Percentiles rank a stretch among this genome's conserved stretches.
Conservation (phyloP, 2,797 vertebrate species). For the Cyclura pinguis region DNA sequence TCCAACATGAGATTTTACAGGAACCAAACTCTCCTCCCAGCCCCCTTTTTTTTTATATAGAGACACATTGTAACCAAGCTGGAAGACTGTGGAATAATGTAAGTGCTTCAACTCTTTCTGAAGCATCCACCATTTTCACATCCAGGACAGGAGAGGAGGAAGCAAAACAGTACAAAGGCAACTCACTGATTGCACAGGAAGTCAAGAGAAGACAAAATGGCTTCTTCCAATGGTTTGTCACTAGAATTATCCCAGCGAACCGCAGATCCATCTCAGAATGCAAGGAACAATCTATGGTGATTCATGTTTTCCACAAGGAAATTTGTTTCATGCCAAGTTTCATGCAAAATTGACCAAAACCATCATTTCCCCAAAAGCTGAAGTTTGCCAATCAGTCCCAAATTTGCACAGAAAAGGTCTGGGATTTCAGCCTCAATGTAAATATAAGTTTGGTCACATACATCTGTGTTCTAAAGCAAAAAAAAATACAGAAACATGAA, state of each 20-base stretch:
- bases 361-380: no score
- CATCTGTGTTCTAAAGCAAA: no score
- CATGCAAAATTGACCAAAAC: no score
- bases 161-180: not conserved
- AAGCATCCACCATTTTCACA: not conserved
- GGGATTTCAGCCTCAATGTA: no score
- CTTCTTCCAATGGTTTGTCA: not conserved
- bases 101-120: not conserved
- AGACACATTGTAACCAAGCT: not conserved
- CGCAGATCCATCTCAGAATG: not conserved
- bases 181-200: rapidly evolving
- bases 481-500: no score
- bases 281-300: not conserved
- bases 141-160: rapidly evolving
- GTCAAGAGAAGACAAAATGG: not conserved
- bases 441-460: no score
- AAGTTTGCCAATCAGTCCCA: no score
- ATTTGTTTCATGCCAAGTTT: no score
- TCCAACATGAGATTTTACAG: constrained; percentile 28
- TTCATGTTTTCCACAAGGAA: not conserved
- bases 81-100: not conserved
- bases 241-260: rapidly evolving
- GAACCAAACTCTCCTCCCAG: rapidly evolving
- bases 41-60: rapidly evolving
- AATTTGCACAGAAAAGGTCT: no score